Base-by-base conservation (phyloP, 2,797 vertebrate species). In the Aythya fuligula region DNA sequence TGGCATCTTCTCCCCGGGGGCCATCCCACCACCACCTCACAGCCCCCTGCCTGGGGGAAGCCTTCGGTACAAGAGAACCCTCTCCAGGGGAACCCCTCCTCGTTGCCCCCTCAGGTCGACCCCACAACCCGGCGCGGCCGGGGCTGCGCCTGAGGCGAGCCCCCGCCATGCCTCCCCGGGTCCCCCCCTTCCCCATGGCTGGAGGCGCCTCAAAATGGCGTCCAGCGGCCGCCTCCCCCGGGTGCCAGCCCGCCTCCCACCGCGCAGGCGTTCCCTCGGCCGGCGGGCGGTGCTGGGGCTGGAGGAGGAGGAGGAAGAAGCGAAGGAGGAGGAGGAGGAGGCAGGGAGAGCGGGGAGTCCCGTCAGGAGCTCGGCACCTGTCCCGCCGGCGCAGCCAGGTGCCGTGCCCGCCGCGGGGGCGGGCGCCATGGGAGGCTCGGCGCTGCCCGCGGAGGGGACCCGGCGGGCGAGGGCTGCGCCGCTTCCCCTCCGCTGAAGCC, bases 211-310 rank as follows among this genome's bases (percentile, higher is more conserved):
- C n/a, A 60, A 60, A 34, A 60, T 60, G 57, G 57, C 57, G 57
- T n/a, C 57, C 58, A 36, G 34, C 58, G 25, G 34, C 34, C 58
- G 34, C 36, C 24, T 27, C 34, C 34, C 53, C 49, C 13, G 49
- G 49, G 24, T 49, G 49, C 49, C 49, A 49, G 49, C 60, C 36
- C 84, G 4, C 25, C 47, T 27, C 45, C 53, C 14, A 22, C 13
- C 38, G 89, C 94, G 94, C 93, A 95, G 73, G 87, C 95, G 92
- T 92, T 74, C 28, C 73, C 56, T 9, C 2, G 27, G 25, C 54
- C 4, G 38, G 71, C 36, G 81, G 95, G 95, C 77, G 94, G 94
- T 1, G 89, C 93, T 34, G 20, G 13, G 12, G 57, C 19, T 22
- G 57, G n/a, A 8, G 51, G 57, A 32, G 20, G 56, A 49, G 12